Conservation (phyloP, 35 echinoderm and acorn worm species). For the Diadema setosum region DNA sequence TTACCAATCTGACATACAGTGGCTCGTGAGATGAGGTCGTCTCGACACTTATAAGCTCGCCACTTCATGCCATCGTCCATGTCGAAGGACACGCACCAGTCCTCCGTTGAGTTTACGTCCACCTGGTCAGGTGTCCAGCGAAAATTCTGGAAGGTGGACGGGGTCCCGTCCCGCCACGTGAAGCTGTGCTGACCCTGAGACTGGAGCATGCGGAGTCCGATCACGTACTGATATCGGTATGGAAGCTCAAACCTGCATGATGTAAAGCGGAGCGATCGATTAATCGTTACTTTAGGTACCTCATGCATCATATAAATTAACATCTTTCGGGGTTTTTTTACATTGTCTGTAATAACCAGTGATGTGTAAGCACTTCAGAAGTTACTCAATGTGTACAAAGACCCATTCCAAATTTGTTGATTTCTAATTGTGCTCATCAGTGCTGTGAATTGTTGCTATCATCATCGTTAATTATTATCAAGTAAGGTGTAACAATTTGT, state of each 20-base stretch:
- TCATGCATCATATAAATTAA: too few relatives aligned
- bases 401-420: too few relatives aligned
- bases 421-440: too few relatives aligned
- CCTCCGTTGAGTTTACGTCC: neutral
- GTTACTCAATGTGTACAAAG: too few relatives aligned
- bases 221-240: constrained; percentile 73
- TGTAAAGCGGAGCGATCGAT: too few relatives aligned
- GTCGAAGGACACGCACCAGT: constrained; percentile 74
- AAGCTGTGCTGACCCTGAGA: constrained; percentile 33
- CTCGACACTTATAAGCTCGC: constrained; percentile 48
- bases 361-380: too few relatives aligned
- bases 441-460: too few relatives aligned
- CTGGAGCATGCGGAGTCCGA: constrained; percentile 48
- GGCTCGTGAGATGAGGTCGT: constrained; percentile 54
- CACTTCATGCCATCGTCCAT: constrained; percentile 81
- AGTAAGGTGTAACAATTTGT: too few relatives aligned
- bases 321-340: too few relatives aligned
- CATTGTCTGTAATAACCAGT: too few relatives aligned
- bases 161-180: constrained; percentile 43
- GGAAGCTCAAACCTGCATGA: constrained; percentile 27
- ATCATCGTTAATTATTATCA: too few relatives aligned
- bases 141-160: constrained; percentile 78
- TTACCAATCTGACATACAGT: constrained; percentile 86
- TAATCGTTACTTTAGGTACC: too few relatives aligned
- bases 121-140: constrained; percentile 54